Conservation (phyloP, 2,113 vertebrate genomes). For the Tachycineta bicolor region DNA sequence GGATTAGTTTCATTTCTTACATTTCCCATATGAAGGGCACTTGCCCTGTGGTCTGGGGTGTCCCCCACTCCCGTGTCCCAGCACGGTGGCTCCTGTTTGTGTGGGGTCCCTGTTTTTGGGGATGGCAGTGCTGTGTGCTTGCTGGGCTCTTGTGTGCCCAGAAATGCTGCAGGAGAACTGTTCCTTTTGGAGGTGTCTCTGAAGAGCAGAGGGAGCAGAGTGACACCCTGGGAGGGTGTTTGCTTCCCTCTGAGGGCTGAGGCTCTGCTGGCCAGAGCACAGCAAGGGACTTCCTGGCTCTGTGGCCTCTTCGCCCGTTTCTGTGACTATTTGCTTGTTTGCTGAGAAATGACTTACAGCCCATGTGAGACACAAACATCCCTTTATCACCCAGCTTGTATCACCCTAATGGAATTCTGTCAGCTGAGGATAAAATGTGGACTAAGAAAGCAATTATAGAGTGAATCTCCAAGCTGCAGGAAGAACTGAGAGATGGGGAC, state of each 20-base stretch:
- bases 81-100: background rate
- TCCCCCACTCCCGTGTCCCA: background rate
- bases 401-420: conserved; percentile 66
- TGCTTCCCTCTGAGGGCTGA: background rate
- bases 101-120: background rate
- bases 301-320: conserved; percentile 16
- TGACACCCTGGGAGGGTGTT: background rate
- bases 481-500: conserved; percentile 13
- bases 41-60: background rate
- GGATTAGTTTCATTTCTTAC: fast-evolving
- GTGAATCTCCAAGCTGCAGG: conserved; percentile 40
- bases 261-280: background rate
- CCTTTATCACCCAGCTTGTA: conserved; percentile 63
- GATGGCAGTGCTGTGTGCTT: background rate
- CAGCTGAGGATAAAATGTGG: conserved; percentile 54
- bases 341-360: conserved; percentile 56
- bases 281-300: background rate
- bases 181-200: background rate
- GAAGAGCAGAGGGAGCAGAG: background rate
- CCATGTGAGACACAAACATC: conserved; percentile 62
- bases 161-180: background rate
- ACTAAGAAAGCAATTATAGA: conserved; percentile 53
- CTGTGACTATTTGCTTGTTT: conserved; percentile 60
- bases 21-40: background rate
- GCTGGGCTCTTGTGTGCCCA: background rate